phyloP scores from a whole-genome alignment of 2,888 invertebrate species.

The Epinotia nisella region DNA sequence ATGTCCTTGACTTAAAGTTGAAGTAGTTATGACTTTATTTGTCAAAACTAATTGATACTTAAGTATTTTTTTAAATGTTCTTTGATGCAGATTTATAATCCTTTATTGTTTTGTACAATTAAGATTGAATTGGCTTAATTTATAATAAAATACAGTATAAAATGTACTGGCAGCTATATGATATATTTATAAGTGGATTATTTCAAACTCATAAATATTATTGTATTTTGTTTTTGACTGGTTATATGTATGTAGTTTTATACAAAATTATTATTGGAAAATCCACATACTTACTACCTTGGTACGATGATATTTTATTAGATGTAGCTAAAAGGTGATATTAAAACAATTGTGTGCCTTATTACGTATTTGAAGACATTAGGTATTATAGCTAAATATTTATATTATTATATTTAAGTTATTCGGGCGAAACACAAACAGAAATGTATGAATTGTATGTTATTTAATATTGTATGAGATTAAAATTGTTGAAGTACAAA shows the following conservation, averaged over 20 bases:
- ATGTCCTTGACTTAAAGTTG: background rate
- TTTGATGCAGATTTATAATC: background rate
- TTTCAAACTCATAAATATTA: background rate
- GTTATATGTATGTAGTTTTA: background rate
- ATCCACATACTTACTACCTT: background rate
- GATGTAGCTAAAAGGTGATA: slow-evolving; percentile 8
- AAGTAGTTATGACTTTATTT: background rate
- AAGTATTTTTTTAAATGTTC: background rate
- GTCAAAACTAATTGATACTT: background rate
- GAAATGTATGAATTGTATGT: slow-evolving; percentile 67
- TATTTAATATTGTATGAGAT: slow-evolving; percentile 80
- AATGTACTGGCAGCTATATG: slow-evolving; percentile 12
- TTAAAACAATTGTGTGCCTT: slow-evolving; percentile 22
- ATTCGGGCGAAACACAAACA: slow-evolving; percentile 59
- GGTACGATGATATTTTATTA: slow-evolving; percentile 3
- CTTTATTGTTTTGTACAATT: background rate
- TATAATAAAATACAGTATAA: background rate
- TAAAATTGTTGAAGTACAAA: slow-evolving; percentile 80
- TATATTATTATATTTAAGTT: slow-evolving; percentile 43
- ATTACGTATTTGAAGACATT: slow-evolving; percentile 23
- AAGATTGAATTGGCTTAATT: background rate
- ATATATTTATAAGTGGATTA: background rate
- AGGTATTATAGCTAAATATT: slow-evolving; percentile 26
- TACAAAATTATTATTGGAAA: background rate
- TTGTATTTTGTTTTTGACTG: background rate